These are phyloP conservation scores for Hirtodrosophila alboralis DNA, from an alignment of 2,888 invertebrate species.

Conservation along the genomic window DNA sequence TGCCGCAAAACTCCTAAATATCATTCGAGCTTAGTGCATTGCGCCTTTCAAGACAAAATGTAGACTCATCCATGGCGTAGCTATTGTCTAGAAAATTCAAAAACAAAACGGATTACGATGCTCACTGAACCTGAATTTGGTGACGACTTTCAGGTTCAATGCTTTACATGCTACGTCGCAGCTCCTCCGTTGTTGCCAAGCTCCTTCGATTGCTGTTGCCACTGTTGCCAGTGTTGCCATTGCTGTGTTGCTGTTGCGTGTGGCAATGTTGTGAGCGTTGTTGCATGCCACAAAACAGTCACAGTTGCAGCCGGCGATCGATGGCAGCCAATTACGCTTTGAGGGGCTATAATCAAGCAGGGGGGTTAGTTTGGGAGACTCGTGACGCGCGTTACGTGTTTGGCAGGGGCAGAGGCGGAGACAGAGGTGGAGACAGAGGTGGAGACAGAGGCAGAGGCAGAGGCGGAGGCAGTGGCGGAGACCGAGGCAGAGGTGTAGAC, in stretches of 20 bases:
- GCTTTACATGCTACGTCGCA: conserved; percentile 43
- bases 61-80: background rate
- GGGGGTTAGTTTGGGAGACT: conserved; percentile 1
- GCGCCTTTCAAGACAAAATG: background rate
- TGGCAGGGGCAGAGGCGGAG: too few relatives aligned
- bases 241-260: conserved; percentile 45
- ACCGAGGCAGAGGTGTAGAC: too few relatives aligned
- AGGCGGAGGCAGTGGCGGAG: conserved; percentile 29
- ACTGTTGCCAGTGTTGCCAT: conserved; percentile 7
- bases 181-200: background rate
- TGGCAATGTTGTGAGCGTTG: conserved; percentile 35
- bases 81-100: conserved; percentile 29
- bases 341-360: background rate
- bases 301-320: conserved; percentile 30
- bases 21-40: conserved; percentile 1
- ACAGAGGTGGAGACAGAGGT: too few relatives aligned
- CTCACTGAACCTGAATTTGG: conserved; percentile 61
- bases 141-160: conserved; percentile 71
- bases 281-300: conserved; percentile 40
- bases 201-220: too few relatives aligned
- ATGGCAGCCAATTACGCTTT: conserved; percentile 45
- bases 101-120: conserved; percentile 45
- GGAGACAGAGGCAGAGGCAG: too few relatives aligned
- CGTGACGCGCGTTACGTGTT: conserved; percentile 46
- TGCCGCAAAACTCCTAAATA: background rate